Evolutionary conservation across 1,140 invertebrate species (phyloP), one percentile per base, ranked within the genome.

Genomic region (Galleria mellonella): DNA sequence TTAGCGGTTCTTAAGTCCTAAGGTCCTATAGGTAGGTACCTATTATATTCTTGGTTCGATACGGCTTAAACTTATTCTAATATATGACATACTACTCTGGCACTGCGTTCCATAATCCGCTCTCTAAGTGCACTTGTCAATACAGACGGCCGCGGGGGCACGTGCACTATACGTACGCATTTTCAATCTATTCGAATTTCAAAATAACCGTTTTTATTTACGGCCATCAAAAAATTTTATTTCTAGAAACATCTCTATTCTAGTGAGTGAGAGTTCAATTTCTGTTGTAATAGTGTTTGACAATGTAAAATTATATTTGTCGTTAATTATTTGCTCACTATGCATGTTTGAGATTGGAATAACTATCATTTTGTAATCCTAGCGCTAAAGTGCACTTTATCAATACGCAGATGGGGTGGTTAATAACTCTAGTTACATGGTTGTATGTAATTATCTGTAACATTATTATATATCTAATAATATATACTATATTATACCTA

Each of bases 281-380:
- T 64, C 6, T 7, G 0, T 6, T 4, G 4, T 1, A 14, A 13
- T 17, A 8, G 9, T 5, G 27, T 43, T 28, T 1, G 33, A 6
- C 4, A 27, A 9, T 32, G 45, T 28, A 45, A 8, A 35, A 31
- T 32, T 39, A 53, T 51, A 32, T 42, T 59, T 51, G 55, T 51
- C 11, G 31, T 30, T 15, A 49, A 59, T 55, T 64, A 60, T 66
- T 63, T 62, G 57, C 46, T 39, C 48, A 13, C 41, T 28, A 45
- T 48, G 41, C 28, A 12, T 42, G 6, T 23, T 23, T 23, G 55
- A 56, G 43, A 55, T 47, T 36, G 36, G 46, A 41, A 36, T 47
- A 43, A 57, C 65, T 67, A 70, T 72, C 73, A 77, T 77, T 81
- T 75, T 81, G 73, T 81, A 79, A 79, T 72, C 63, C 62, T 46